A percentile compares a stretch with the other conserved stretches of the same genome.
phyloP scores from a whole-genome alignment of 2,113 vertebrate species.

The Penelope pileata region DNA sequence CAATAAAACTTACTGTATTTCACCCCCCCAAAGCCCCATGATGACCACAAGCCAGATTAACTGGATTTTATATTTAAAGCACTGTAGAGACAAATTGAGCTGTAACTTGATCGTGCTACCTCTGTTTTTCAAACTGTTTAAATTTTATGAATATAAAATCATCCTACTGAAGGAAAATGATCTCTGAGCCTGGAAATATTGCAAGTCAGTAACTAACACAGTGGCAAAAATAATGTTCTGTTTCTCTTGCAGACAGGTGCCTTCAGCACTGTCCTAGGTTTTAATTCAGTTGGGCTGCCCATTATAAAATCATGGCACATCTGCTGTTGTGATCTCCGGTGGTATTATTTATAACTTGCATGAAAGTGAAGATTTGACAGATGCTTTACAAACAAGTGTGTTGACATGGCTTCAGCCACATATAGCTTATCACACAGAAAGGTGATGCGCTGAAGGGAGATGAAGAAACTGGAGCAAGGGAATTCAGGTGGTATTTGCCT shows the following conservation, averaged over 20 bases:
- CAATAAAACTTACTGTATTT: background rate
- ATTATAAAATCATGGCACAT: background rate
- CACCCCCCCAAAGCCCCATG: fast-evolving
- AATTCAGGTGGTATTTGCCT: background rate
- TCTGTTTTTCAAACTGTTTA: background rate
- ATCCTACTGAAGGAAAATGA: background rate
- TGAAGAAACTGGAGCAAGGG: background rate
- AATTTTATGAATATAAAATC: background rate
- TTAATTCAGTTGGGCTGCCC: background rate
- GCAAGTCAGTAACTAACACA: background rate
- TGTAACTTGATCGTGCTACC: background rate
- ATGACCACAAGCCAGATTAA: background rate
- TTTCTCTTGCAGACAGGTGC: background rate
- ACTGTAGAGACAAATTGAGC: background rate
- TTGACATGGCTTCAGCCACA: background rate
- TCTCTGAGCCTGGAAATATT: background rate
- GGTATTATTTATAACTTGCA: background rate
- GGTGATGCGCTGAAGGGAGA: background rate
- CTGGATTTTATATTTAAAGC: background rate
- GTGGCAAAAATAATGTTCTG: background rate
- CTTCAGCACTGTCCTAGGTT: background rate
- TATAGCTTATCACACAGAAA: background rate
- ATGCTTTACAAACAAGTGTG: background rate
- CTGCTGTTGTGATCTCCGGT: background rate
- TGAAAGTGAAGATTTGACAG: background rate